phyloP scores from a whole-genome alignment of 1,140 invertebrate species.

The Cydia pomonella region DNA sequence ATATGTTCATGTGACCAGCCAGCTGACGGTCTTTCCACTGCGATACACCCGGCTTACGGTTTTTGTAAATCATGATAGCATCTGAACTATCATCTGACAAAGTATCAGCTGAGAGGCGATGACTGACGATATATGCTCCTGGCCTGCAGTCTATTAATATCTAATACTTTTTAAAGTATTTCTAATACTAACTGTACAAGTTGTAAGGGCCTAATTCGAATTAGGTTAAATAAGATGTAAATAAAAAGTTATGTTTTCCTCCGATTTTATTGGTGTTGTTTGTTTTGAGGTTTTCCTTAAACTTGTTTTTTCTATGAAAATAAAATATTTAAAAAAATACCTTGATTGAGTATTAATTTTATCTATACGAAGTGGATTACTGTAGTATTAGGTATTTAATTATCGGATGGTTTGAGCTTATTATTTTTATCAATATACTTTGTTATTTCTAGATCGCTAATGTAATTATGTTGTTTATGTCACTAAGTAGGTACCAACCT shows the following conservation, averaged over 20 bases:
- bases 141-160: too few species aligned
- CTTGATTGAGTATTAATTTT: conserved; percentile 26
- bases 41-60: too few species aligned
- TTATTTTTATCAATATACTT: background rate
- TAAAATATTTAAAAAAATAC: conserved; percentile 40
- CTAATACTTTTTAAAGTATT: background rate
- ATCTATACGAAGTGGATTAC: conserved; percentile 14
- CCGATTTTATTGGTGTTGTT: conserved; percentile 41
- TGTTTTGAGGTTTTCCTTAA: conserved; percentile 41
- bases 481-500: background rate
- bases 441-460: conserved; percentile 13
- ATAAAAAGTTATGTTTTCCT: conserved; percentile 20
- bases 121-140: too few species aligned
- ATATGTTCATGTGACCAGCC: too few species aligned
- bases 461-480: conserved; percentile 1
- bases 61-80: too few species aligned
- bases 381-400: conserved; percentile 7
- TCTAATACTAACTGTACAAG: background rate
- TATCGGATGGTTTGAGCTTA: conserved; percentile 19
- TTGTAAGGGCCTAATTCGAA: background rate
- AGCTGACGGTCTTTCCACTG: too few species aligned
- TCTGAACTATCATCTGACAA: too few species aligned
- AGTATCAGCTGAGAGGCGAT: too few species aligned
- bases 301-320: conserved; percentile 41
- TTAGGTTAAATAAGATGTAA: conserved; percentile 30